phyloP scores from a whole-genome alignment of 2,797 vertebrate species.

The Sebastes trivittatus region DNA sequence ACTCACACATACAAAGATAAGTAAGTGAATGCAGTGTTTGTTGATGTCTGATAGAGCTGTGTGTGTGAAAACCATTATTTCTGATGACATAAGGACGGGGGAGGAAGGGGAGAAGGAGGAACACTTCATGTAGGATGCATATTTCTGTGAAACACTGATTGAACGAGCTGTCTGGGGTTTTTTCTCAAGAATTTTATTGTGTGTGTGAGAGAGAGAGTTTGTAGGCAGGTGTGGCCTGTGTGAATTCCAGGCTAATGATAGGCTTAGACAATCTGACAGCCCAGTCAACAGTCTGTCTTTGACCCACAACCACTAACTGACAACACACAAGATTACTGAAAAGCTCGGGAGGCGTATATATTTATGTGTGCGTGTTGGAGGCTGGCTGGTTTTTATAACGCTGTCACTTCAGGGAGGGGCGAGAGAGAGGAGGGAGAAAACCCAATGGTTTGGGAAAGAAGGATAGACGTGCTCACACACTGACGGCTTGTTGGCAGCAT shows the following conservation, averaged over 20 bases:
- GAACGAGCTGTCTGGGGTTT: constrained; percentile 46
- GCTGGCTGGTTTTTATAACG: constrained; percentile 56
- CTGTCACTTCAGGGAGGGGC: constrained; percentile 47
- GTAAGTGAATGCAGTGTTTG: not conserved
- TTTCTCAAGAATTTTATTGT: constrained; percentile 31
- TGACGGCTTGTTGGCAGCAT: constrained; percentile 54
- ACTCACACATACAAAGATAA: not conserved
- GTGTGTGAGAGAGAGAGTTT: constrained; percentile 29
- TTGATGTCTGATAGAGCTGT: not conserved
- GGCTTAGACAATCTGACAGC: constrained; percentile 74
- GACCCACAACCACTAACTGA: constrained; percentile 73
- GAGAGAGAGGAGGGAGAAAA: constrained; percentile 29
- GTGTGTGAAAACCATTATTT: not conserved
- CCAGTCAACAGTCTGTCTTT: constrained; percentile 73
- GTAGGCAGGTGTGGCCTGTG: constrained; percentile 79
- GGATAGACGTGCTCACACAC: constrained; percentile 23
- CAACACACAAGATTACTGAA: constrained; percentile 70
- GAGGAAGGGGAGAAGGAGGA: not conserved
- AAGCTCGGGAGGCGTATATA: constrained; percentile 25
- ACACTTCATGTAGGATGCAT: constrained; percentile 37
- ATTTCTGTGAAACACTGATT: constrained; percentile 41
- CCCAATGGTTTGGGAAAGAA: constrained; percentile 52
- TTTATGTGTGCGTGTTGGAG: constrained; percentile 7
- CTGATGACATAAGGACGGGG: not conserved
- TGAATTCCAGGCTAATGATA: constrained; percentile 84